A percentile compares a stretch with the other conserved stretches of the same genome.
Evolutionary conservation across 2,113 vertebrate species (phyloP).

Genomic region (Podarcis raffonei): DNA sequence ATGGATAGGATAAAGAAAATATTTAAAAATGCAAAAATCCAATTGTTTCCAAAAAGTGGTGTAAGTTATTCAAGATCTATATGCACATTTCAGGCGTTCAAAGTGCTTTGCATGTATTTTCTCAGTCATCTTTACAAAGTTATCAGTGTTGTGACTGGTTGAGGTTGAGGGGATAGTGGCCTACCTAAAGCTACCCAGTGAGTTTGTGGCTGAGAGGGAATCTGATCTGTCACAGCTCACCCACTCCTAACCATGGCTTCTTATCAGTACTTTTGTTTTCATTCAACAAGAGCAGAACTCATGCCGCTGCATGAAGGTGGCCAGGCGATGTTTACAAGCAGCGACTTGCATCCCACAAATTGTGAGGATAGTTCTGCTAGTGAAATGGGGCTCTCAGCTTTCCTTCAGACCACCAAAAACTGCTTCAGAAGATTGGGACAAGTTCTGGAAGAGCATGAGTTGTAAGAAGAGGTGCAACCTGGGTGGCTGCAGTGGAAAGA

Average conservation of each 20-base stretch:
- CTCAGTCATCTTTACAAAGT: neutral
- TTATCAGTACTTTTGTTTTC: neutral
- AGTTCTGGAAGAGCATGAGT: neutral
- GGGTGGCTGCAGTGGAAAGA: neutral
- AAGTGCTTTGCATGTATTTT: neutral
- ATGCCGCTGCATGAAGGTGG: neutral
- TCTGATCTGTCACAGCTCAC: neutral
- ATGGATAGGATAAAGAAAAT: neutral
- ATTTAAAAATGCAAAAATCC: neutral
- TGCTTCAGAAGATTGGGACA: neutral
- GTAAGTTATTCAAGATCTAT: constrained; percentile 25
- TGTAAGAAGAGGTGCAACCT: too few species aligned
- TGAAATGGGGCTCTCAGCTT: neutral
- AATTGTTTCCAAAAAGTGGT: neutral
- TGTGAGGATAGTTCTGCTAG: neutral
- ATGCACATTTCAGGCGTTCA: constrained; percentile 8
- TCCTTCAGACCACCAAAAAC: neutral
- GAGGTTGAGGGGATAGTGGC: neutral
- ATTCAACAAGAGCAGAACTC: neutral
- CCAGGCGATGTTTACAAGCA: neutral
- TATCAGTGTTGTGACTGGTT: constrained; percentile 43
- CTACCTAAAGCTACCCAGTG: neutral
- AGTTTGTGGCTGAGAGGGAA: neutral
- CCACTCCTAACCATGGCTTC: neutral
- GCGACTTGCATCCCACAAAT: neutral